These are phyloP conservation scores for Psittacula cyanocephala DNA, from an alignment of 2,113 vertebrate species.

Conservation along the genomic window DNA sequence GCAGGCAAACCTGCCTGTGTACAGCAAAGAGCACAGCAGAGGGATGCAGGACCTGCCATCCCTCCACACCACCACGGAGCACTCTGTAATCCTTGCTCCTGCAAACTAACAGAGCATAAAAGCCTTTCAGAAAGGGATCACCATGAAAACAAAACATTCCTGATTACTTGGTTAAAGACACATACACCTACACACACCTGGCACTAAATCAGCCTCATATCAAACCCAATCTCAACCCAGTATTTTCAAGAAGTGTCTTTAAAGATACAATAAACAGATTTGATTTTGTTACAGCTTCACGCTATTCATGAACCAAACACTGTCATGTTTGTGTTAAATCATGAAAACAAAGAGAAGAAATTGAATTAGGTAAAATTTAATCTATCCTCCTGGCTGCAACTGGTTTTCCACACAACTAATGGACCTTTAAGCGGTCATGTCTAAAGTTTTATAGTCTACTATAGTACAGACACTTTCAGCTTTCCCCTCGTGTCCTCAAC, in stretches of 20 bases:
- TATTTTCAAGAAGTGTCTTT: background rate
- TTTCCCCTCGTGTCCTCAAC: background rate
- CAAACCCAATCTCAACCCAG: background rate
- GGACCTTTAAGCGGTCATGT: background rate
- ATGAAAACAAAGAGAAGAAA: background rate
- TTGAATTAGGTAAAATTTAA: background rate
- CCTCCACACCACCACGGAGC: background rate
- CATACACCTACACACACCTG: fast-evolving
- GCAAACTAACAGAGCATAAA: background rate
- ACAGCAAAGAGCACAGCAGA: background rate
- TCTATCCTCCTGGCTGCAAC: background rate
- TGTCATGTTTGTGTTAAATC: background rate
- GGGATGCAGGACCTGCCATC: background rate
- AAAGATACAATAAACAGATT: background rate
- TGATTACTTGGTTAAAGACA: background rate
- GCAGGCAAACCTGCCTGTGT: background rate
- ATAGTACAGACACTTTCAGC: background rate
- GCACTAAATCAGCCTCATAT: background rate
- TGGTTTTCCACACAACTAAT: background rate
- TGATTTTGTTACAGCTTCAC: background rate
- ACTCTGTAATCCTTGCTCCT: background rate
- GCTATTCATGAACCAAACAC: background rate
- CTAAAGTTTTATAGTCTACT: background rate
- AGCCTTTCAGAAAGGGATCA: background rate
- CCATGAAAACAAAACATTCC: background rate